Evolutionary conservation across 2,888 invertebrate species (phyloP), one percentile per base, ranked within the genome.

Genomic region (Drosophila koepferae): DNA sequence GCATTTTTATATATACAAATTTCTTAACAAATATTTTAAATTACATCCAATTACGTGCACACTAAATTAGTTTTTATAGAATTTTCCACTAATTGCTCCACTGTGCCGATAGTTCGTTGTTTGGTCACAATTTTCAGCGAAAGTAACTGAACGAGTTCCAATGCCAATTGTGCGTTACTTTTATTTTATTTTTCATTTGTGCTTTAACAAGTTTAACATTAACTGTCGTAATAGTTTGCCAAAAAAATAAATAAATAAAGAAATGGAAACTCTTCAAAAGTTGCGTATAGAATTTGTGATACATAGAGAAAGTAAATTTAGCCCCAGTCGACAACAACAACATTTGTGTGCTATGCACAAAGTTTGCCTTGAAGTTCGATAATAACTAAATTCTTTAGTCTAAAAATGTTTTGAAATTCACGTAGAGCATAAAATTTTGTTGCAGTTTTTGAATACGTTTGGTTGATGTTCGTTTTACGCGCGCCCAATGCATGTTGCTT

Each of bases 131-230:
- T 80, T 86, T 86, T 72, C 73, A 91, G 91, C 91, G 91, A 91
- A 91, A 91, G 91, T 91, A 84, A 91, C 88, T 85, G 74, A 87
- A 86, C 91, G 64, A 82, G 90, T 91, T 90, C 73, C 80, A 82
- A 80, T 77, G 77, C 69, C 77, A 70, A 77, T 72, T 83, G 72
- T 71, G 51, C 59, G 59, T 65, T 77, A 79, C 72, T 81, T 86
- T 81, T 89, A 82, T 77, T 79, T 51, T 34, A 31, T n/a, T n/a
- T n/a, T 34, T 18, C 75, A 40, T 74, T 75, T 77, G 61, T 72
- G 61, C 74, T 63, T 63, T 69, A 77, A 75, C 77, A 76, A 61
- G 56, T 55, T 51, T 16, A 46, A 66, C 48, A 80, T 72, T 79
- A 82, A 74, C 74, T 82, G 78, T 63, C 80, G 86, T 86, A 90